phyloP scores from a whole-genome alignment of 2,888 invertebrate genomes.

The Aphodius granarius region DNA sequence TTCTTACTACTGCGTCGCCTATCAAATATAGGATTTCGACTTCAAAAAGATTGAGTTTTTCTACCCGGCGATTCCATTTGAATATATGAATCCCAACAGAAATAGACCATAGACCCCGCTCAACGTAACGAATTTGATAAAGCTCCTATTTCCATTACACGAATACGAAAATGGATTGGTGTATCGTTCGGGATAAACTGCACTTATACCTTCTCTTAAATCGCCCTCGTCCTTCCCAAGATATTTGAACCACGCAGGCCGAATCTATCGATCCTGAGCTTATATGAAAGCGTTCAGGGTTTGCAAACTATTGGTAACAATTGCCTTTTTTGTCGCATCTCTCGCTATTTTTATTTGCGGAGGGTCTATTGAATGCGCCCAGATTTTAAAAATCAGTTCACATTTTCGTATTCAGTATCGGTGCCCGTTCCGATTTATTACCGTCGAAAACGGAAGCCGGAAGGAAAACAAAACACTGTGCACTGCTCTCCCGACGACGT shows the following conservation, averaged over 20 bases:
- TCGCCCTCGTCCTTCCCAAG: neutral
- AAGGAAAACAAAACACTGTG: neutral
- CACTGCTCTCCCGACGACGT: neutral
- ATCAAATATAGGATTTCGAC: too few species aligned
- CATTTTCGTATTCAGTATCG: neutral
- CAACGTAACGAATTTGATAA: neutral
- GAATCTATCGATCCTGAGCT: neutral
- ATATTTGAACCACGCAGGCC: neutral
- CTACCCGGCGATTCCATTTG: neutral
- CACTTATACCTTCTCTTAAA: neutral
- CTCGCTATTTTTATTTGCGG: neutral
- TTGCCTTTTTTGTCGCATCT: neutral
- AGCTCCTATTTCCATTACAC: neutral
- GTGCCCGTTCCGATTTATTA: neutral
- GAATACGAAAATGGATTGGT: neutral
- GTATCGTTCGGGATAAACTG: neutral
- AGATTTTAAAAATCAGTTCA: neutral
- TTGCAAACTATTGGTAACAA: neutral
- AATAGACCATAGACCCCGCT: neutral
- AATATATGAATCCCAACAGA: neutral
- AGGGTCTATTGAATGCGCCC: neutral
- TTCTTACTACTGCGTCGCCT: too few species aligned
- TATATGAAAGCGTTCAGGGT: neutral
- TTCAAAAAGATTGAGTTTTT: neutral
- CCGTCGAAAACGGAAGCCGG: neutral